Conservation (phyloP, 2,797 vertebrate genomes). For the Serranus cabrilla region DNA sequence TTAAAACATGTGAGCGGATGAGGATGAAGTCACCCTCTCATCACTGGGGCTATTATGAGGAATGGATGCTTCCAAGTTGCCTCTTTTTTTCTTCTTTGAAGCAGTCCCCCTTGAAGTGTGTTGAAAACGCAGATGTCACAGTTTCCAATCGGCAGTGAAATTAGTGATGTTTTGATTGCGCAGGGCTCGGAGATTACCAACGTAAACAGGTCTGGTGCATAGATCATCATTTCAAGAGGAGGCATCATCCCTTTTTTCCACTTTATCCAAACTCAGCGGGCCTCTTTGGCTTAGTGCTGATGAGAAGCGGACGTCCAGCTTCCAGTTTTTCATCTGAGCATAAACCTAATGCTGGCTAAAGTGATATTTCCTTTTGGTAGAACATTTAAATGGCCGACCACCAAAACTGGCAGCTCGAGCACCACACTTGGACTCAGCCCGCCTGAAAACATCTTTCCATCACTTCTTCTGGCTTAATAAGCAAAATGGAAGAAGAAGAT, state of each 20-base stretch:
- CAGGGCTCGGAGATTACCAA: slow-evolving; percentile 73
- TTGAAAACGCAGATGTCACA: slow-evolving; percentile 73
- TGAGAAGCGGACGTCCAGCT: slow-evolving; percentile 77
- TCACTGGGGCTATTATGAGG: slow-evolving; percentile 66
- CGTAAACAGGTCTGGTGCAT: slow-evolving; percentile 76
- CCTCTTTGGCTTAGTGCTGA: slow-evolving; percentile 76
- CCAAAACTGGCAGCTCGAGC: slow-evolving; percentile 18
- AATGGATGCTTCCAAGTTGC: slow-evolving; percentile 63
- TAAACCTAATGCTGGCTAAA: slow-evolving; percentile 57
- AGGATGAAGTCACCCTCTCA: slow-evolving; percentile 76
- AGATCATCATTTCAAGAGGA: slow-evolving; percentile 76
- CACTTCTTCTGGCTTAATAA: not conserved
- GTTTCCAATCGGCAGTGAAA: slow-evolving; percentile 80
- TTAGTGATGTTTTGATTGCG: slow-evolving; percentile 81
- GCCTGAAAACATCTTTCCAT: slow-evolving; percentile 1
- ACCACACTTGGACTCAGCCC: slow-evolving; percentile 5
- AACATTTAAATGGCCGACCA: slow-evolving; percentile 38
- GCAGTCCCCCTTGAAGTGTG: slow-evolving; percentile 62
- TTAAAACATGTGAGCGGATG: slow-evolving; percentile 60
- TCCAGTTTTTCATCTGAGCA: slow-evolving; percentile 72
- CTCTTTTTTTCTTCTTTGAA: slow-evolving; percentile 40
- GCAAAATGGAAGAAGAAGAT: not conserved
- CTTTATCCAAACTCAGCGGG: slow-evolving; percentile 67
- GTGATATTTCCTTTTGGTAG: slow-evolving; percentile 59
- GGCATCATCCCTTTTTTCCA: slow-evolving; percentile 69